Evolutionary conservation across 2,113 vertebrate species (phyloP).

Genomic region (Oreochromis aureus): DNA sequence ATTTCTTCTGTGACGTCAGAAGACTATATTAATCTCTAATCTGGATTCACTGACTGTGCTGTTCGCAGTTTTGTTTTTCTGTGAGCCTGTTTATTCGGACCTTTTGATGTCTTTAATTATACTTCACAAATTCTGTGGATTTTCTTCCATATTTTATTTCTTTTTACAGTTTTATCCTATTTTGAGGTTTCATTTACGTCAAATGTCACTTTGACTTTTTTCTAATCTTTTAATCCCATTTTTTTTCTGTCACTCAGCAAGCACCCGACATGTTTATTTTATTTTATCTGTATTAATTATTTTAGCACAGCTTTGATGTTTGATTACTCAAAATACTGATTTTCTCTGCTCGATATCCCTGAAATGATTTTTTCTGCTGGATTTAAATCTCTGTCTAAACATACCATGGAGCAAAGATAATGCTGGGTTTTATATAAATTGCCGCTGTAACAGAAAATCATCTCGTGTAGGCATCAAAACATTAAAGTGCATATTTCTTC

Average conservation of each 20-base stretch:
- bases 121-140: background rate
- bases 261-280: constrained; percentile 18
- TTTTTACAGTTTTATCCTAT: background rate
- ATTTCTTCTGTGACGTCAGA: background rate
- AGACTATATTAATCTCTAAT: background rate
- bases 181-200: background rate
- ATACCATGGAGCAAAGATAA: background rate
- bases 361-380: background rate
- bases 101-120: background rate
- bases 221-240: constrained; percentile 30
- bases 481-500: background rate
- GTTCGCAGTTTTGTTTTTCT: background rate
- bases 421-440: background rate
- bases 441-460: background rate
- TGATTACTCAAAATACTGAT: constrained; percentile 3
- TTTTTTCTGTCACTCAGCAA: background rate
- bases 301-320: constrained; percentile 31
- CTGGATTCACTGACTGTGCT: background rate
- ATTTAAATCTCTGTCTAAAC: background rate
- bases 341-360: background rate
- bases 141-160: background rate
- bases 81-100: background rate
- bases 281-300: constrained; percentile 31
- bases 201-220: background rate
- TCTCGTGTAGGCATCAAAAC: background rate